These are phyloP conservation scores for Triplophysa rosa DNA, from an alignment of 2,113 vertebrate species.

Conservation along the genomic window DNA sequence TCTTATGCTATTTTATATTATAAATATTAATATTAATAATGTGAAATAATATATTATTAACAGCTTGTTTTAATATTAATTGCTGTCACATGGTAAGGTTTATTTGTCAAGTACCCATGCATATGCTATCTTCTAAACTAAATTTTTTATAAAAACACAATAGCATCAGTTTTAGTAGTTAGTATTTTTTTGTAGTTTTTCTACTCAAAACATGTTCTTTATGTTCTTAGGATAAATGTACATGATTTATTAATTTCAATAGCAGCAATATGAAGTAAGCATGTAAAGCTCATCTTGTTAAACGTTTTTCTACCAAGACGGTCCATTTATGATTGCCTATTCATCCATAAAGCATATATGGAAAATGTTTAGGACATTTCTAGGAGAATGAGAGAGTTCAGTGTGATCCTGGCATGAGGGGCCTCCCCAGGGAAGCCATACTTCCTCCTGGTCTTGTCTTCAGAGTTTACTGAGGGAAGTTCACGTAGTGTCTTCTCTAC, in stretches of 20 bases:
- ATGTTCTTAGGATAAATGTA: neutral
- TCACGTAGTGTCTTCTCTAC: conserved; percentile 52
- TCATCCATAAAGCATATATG: conserved; percentile 21
- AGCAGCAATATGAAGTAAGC: neutral
- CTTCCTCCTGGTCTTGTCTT: conserved; percentile 60
- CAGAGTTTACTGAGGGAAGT: conserved; percentile 56
- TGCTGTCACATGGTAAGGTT: too few species aligned
- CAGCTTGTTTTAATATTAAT: too few species aligned
- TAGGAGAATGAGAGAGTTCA: conserved; percentile 38
- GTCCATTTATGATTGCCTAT: conserved; percentile 29
- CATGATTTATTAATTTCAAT: neutral
- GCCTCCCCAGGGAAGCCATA: conserved; percentile 46
- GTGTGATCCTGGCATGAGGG: conserved; percentile 53
- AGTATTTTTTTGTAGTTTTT: too few species aligned
- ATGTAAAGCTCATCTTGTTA: neutral
- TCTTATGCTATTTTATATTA: too few species aligned
- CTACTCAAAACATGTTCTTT: neutral
- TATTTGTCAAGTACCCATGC: too few species aligned
- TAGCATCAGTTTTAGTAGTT: too few species aligned
- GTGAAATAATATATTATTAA: too few species aligned
- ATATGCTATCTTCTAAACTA: too few species aligned
- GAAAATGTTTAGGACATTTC: conserved; percentile 45
- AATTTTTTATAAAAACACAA: too few species aligned
- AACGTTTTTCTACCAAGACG: conserved; percentile 28
- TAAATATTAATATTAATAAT: too few species aligned